These are phyloP conservation scores for Microcaecilia unicolor DNA, from an alignment of 2,797 vertebrate genomes.

Conservation along the genomic window DNA sequence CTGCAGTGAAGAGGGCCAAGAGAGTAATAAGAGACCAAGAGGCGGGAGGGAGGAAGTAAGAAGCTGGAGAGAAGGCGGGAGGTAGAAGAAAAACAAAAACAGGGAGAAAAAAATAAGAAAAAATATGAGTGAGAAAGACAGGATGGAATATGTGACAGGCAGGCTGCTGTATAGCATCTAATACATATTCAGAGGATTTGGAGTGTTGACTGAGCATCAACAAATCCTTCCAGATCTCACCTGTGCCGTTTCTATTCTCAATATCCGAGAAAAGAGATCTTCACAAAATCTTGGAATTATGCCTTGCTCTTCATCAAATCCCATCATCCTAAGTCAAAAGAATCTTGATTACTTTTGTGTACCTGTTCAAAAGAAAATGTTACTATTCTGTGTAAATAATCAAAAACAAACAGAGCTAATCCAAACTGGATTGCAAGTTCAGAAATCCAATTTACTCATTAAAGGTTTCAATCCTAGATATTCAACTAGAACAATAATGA, in stretches of 20 bases:
- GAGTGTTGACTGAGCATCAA: too few relatives aligned
- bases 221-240: constrained; percentile 35
- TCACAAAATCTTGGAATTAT: constrained; percentile 91
- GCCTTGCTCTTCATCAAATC: constrained; percentile 78
- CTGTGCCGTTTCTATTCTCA: constrained; percentile 57
- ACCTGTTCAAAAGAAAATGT: background rate
- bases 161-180: too few relatives aligned
- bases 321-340: constrained; percentile 97
- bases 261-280: constrained; percentile 73
- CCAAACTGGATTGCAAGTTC: background rate
- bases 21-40: background rate
- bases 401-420: too few relatives aligned
- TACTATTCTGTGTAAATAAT: too few relatives aligned
- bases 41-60: too few relatives aligned
- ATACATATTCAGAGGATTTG: too few relatives aligned
- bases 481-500: too few relatives aligned
- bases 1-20: background rate
- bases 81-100: background rate
- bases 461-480: too few relatives aligned
- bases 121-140: too few relatives aligned
- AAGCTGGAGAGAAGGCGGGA: too few relatives aligned
- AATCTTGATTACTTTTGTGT: background rate
- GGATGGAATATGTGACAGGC: too few relatives aligned
- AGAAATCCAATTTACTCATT: too few relatives aligned
- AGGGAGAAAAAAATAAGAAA: background rate